Evolutionary conservation across 2,113 vertebrate species (phyloP).

Genomic region (Platichthys stellatus): DNA sequence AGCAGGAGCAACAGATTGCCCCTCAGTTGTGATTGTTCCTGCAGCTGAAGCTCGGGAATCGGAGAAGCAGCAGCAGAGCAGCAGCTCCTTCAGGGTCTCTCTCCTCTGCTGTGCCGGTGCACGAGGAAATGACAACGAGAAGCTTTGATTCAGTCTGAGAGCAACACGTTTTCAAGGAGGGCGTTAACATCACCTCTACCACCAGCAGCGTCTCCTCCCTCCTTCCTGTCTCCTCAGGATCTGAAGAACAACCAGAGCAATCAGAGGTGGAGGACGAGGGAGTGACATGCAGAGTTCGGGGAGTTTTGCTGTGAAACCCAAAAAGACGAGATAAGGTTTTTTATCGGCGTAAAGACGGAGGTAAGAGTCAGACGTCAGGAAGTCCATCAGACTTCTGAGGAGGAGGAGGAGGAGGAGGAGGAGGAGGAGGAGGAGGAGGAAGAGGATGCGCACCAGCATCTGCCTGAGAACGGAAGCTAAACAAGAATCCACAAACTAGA

Average conservation of each 20-base stretch:
- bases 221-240: background rate
- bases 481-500: constrained; percentile 2
- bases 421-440: background rate
- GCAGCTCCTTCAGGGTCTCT: constrained; percentile 10
- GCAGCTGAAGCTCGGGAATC: constrained; percentile 36
- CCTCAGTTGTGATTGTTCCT: constrained; percentile 38
- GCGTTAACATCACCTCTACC: constrained; percentile 38
- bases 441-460: background rate
- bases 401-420: background rate
- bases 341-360: background rate
- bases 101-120: background rate
- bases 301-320: background rate
- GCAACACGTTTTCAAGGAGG: constrained; percentile 41
- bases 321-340: constrained; percentile 1
- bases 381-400: constrained; percentile 28
- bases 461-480: background rate
- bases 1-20: constrained; percentile 70
- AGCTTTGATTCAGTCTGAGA: constrained; percentile 36
- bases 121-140: background rate
- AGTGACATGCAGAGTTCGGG: constrained; percentile 2
- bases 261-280: background rate
- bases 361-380: background rate
- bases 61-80: constrained; percentile 25
- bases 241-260: constrained; percentile 1
- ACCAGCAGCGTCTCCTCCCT: constrained; percentile 36